Percentiles rank a stretch among this genome's conserved stretches.
phyloP scores from a whole-genome alignment of 2,797 vertebrate species.

The Coilia nasus region DNA sequence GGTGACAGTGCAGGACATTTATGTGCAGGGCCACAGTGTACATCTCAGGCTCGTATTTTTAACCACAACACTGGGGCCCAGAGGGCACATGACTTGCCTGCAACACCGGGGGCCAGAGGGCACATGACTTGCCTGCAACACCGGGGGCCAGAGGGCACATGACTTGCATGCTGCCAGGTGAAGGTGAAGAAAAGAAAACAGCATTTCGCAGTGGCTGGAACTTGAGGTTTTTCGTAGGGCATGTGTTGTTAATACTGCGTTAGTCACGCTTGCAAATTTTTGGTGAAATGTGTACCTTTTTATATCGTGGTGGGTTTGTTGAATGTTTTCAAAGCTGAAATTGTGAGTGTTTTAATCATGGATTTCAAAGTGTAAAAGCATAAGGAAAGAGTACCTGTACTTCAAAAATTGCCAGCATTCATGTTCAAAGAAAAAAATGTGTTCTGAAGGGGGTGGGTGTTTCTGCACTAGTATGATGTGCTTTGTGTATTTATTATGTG shows the following conservation, averaged over 20 bases:
- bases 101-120: not conserved
- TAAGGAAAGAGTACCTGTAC: not conserved
- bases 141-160: no score
- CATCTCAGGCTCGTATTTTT: not conserved
- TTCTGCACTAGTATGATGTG: constrained; percentile 39
- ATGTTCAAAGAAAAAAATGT: not conserved
- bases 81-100: not conserved
- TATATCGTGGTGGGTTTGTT: not conserved
- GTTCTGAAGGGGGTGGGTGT: not conserved
- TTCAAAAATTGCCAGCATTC: not conserved
- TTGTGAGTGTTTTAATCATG: constrained; percentile 1
- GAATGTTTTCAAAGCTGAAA: not conserved
- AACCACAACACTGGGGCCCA: not conserved
- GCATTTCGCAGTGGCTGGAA: no score
- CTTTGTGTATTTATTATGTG: constrained; percentile 34
- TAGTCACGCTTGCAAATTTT: not conserved
- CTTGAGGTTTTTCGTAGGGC: no score
- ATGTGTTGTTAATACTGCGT: no score
- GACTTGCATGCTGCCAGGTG: not conserved
- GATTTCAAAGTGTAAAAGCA: not conserved
- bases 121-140: not conserved
- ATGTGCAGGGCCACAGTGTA: no score
- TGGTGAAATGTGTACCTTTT: not conserved
- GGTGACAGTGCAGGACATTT: no score
- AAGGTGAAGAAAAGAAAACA: not conserved